Base-by-base conservation (phyloP, 2,888 invertebrate genomes). In the Cylloceria caligata region DNA sequence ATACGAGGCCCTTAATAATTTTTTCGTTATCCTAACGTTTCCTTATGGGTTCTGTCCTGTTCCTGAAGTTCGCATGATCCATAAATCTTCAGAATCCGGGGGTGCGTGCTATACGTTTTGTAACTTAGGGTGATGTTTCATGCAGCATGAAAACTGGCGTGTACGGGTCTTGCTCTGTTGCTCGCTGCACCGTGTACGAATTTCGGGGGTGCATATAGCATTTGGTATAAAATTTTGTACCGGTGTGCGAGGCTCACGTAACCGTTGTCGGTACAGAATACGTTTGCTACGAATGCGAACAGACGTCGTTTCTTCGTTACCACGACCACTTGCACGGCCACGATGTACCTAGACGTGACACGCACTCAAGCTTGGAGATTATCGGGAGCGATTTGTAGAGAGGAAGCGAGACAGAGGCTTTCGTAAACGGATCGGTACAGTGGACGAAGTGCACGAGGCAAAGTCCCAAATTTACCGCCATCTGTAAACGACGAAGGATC, bases 321-420 rank as follows among this genome's bases (percentile, higher is more conserved):
- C 68, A 30, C 71, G 36, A n/a, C 27, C 13, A 30, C 7, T 4
- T 34, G 62, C n/a, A 34, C 55, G 47, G 11, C 16, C 27, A 65
- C 68, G 39, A 57, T 57, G 69, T 72, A 78, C 74, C 69, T 7
- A 36, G 47, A 73, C 88, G 88, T 87, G 88, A 87, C 86, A 76
- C 74, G 85, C 82, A 79, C 85, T 83, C 75, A 75, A 34, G 49
- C 77, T 6, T 30, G 39, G 77, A 83, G 88, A 88, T 88, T 88
- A 88, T 86, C 83, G 83, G 49, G 49, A 74, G 77, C 80, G 55
- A 84, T 83, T 85, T 84, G 67, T 39, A 55, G 67, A 75, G 83
- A 83, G 74, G 72, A 81, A 77, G 82, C 74, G 77, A 81, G 34
- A 11, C n/a, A 64, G 21, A 34, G 27, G 19, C 6, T 19, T 74